Evolutionary conservation across 2,797 vertebrate genomes (phyloP), one percentile per base, ranked within the genome.

Genomic region (Anguilla anguilla): DNA sequence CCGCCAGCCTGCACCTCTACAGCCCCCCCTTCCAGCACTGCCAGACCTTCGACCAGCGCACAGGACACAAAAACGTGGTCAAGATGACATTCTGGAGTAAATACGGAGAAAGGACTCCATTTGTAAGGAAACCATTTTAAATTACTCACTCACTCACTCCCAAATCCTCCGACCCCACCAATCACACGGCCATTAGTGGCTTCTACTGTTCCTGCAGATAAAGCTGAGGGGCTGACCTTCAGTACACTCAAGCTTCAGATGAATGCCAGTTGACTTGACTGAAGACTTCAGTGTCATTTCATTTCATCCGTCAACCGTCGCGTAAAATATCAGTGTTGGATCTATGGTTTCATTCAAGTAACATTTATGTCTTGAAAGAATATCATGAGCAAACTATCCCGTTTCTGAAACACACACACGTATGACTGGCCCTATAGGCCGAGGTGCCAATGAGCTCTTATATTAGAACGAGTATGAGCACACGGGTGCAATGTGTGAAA

Each of bases 71-170:
- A 93, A 98, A 97, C 92, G 95, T 92, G 28, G 98, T 98, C 92
- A 96, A 96, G 77, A 98, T 99, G 98, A 99, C 97, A 17, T 99
- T 99, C 95, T 97, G 97, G 94, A 99, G 98, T 95, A 97, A 97
- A 94, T 97, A 94, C 86, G 98, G 99, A 89, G 94, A 97, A 92
- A 97, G 94, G 93, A 98, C 96, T 90, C 94, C 96, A 86, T 94
- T 95, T 77, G 99, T 99, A 96, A 98, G 98, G 46, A 46, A 2
- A 49, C 77, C 5, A 39, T 39, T 77, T 15, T 77, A 39, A 77
- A 17, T 77, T n/a, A 6, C 35, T 77, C 10, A 51, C 51, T 51
- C 51, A 51, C 5, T n/a, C 10, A 22, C 39, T 17, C 1, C 6
- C 35, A 39, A 77, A 39, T 17, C 31, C 35, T 2, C 28, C 9